Evolutionary conservation across 2,113 vertebrate genomes (phyloP).

Genomic region (Macrotis lagotis): DNA sequence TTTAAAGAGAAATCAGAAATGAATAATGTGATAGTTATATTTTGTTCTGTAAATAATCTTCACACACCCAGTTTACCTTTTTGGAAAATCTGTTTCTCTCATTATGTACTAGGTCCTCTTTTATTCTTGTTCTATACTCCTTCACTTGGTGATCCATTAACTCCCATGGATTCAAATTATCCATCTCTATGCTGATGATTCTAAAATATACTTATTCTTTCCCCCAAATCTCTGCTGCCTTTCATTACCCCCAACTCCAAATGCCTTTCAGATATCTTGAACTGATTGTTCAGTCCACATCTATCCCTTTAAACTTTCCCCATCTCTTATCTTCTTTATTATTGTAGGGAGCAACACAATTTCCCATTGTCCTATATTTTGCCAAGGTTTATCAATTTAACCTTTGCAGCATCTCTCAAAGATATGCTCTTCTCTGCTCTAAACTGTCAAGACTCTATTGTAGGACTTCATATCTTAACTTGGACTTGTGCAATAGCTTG

Average conservation of each 20-base stretch:
- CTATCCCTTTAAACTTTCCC: not conserved
- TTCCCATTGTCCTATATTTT: not conserved
- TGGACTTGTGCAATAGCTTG: not conserved
- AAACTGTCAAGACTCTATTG: not conserved
- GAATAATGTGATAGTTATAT: not conserved
- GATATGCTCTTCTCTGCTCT: not conserved
- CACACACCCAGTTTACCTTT: not conserved
- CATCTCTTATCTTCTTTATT: not conserved
- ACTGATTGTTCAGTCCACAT: not conserved
- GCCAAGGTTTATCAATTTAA: not conserved
- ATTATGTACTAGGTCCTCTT: not conserved
- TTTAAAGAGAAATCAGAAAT: not conserved
- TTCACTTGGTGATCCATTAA: not conserved
- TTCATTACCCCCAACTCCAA: not conserved
- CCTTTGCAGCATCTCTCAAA: not conserved
- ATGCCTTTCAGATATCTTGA: not conserved
- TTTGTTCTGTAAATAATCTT: not conserved
- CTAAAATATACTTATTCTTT: not conserved
- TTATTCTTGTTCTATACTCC: not conserved
- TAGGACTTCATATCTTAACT: not conserved
- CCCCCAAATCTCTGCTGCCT: not conserved
- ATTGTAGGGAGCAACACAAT: not conserved
- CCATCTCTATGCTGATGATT: not conserved
- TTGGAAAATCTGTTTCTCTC: not conserved
- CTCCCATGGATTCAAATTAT: not conserved